These are phyloP conservation scores for Vanacampus margaritifer DNA, from an alignment of 2,113 vertebrate genomes.

Conservation along the genomic window DNA sequence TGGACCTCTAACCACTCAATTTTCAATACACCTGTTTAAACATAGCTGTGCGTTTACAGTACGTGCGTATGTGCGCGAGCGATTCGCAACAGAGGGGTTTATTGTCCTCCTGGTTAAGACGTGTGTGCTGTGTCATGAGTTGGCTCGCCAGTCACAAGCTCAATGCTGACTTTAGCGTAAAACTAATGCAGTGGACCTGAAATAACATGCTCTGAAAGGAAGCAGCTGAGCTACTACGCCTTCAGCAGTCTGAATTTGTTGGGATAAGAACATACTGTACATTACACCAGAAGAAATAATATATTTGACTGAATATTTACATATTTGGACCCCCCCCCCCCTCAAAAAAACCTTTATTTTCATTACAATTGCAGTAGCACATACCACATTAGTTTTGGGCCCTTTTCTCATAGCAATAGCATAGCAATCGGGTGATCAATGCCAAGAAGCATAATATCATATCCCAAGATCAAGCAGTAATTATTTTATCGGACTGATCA, in stretches of 20 bases:
- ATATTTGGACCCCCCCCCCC: too few relatives aligned
- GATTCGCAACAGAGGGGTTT: conserved; percentile 50
- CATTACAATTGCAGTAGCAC: too few relatives aligned
- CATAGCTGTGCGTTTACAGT: conserved; percentile 43
- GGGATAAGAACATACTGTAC: conserved; percentile 1
- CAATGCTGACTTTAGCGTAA: conserved; percentile 60
- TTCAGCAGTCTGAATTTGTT: conserved; percentile 22
- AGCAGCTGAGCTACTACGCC: conserved; percentile 37
- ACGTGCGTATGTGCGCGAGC: conserved; percentile 36
- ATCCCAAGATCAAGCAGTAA: too few relatives aligned
- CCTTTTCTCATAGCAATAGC: too few relatives aligned
- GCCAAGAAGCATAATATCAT: too few relatives aligned
- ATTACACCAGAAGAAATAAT: not conserved
- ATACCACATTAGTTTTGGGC: too few relatives aligned
- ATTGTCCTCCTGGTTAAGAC: conserved; percentile 52
- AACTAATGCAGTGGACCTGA: conserved; percentile 49
- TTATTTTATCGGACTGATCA: too few relatives aligned
- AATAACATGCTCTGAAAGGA: conserved; percentile 51
- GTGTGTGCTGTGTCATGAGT: conserved; percentile 64
- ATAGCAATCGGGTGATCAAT: too few relatives aligned
- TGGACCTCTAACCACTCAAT: conserved; percentile 45
- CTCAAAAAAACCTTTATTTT: not conserved
- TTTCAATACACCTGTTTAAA: conserved; percentile 69
- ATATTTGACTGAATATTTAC: not conserved
- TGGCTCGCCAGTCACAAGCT: conserved; percentile 43